These are phyloP conservation scores for Micromussa lordhowensis DNA, from an alignment of 92 coral and sea anemone genomes.

Conservation along the genomic window DNA sequence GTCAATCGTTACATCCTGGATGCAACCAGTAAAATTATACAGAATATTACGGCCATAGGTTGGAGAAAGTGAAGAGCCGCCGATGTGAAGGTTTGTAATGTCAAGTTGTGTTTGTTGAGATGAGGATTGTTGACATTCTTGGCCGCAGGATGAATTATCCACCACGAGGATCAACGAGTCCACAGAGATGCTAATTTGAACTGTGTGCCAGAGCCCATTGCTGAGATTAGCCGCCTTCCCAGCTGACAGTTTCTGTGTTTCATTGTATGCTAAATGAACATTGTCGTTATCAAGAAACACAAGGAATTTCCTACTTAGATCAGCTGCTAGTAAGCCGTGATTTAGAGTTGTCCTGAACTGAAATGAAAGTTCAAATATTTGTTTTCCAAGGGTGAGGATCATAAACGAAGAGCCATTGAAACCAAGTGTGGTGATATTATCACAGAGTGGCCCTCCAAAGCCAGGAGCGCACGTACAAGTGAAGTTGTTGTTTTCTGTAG, in stretches of 20 bases:
- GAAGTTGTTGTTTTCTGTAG: constrained; percentile 67
- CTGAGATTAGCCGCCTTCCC: constrained; percentile 63
- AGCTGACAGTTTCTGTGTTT: constrained; percentile 28
- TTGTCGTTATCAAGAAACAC: constrained; percentile 63
- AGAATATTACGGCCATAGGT: neutral
- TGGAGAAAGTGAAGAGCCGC: constrained; percentile 57
- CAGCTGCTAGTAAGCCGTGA: constrained; percentile 71
- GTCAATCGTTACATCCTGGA: constrained; percentile 82
- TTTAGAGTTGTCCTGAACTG: constrained; percentile 85
- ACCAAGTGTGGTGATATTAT: constrained; percentile 84
- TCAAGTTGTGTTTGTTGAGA: constrained; percentile 31
- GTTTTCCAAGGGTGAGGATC: constrained; percentile 57
- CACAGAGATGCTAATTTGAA: constrained; percentile 59
- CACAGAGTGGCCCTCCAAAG: constrained; percentile 83
- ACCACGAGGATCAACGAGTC: constrained; percentile 43
- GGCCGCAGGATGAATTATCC: constrained; percentile 80
- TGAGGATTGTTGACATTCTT: constrained; percentile 23
- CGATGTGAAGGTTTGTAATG: constrained; percentile 66
- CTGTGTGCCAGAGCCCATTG: constrained; percentile 75
- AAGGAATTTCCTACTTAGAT: constrained; percentile 56
- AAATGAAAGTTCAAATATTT: constrained; percentile 63
- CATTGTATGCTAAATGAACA: constrained; percentile 53
- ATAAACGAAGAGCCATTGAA: constrained; percentile 85
- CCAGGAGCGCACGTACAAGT: constrained; percentile 88
- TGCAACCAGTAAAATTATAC: constrained; percentile 82